Conservation (phyloP, 2,113 vertebrate genomes). For the Psephotus haematonotus region DNA sequence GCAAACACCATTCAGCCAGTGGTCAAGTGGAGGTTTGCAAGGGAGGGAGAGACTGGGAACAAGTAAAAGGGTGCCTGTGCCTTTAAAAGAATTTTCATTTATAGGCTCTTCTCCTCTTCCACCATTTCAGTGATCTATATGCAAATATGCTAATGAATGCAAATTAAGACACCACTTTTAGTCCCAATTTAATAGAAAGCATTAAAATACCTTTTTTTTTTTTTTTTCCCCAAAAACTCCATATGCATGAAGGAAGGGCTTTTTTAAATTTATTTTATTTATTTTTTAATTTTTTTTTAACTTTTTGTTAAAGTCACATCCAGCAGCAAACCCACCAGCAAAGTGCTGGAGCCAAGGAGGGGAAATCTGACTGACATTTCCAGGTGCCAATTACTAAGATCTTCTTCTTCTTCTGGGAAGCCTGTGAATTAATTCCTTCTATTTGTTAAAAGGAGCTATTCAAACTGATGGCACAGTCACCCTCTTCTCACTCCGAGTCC, state of each 20-base stretch:
- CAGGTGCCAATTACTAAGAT: conserved; percentile 69
- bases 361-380: conserved; percentile 74
- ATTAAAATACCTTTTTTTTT: conserved; percentile 89
- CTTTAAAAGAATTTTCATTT: conserved; percentile 89
- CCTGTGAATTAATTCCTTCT: conserved; percentile 24
- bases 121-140: conserved; percentile 88
- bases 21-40: not conserved
- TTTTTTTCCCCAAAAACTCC: conserved; percentile 77
- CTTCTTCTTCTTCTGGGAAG: conserved; percentile 49
- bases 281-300: conserved; percentile 69
- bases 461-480: not conserved
- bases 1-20: not conserved
- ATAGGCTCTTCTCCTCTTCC: conserved; percentile 85
- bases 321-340: conserved; percentile 72
- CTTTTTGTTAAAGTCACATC: conserved; percentile 76
- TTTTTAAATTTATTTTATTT: conserved; percentile 71
- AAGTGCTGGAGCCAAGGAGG: conserved; percentile 67
- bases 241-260: conserved; percentile 84
- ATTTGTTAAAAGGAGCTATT: conserved; percentile 18
- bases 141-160: conserved; percentile 90
- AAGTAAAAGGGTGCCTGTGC: conserved; percentile 70
- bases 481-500: not conserved
- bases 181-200: conserved; percentile 91
- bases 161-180: conserved; percentile 90
- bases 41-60: not conserved